Conservation (phyloP, 2,113 vertebrate species). For the Hemiprocne comata region DNA sequence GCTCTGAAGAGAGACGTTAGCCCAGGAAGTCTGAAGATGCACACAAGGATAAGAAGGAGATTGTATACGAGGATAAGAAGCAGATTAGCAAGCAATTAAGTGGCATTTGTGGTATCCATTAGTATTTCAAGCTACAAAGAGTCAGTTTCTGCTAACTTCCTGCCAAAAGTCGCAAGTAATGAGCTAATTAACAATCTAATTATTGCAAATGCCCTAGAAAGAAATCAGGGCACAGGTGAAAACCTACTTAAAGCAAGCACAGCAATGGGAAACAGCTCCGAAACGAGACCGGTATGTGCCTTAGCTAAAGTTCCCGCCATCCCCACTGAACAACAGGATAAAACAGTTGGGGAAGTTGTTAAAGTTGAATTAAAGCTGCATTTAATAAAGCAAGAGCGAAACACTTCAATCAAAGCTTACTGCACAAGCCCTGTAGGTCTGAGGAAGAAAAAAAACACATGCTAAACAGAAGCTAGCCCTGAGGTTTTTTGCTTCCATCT, state of each 20-base stretch:
- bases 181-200: conserved; percentile 68
- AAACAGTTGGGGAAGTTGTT: background rate
- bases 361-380: background rate
- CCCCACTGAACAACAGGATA: background rate
- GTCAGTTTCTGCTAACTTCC: conserved; percentile 49
- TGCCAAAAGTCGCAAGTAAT: conserved; percentile 62
- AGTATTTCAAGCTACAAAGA: conserved; percentile 37
- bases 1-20: background rate
- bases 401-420: background rate
- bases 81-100: conserved; percentile 47
- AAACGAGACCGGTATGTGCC: background rate
- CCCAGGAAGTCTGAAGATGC: background rate
- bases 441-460: background rate
- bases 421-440: background rate
- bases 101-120: conserved; percentile 39
- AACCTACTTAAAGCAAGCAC: conserved; percentile 37
- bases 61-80: conserved; percentile 1
- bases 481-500: background rate
- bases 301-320: background rate
- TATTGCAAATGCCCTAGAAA: conserved; percentile 57
- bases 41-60: conserved; percentile 7
- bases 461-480: background rate
- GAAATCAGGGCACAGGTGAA: conserved; percentile 58
- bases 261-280: background rate
- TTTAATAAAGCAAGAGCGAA: background rate